Percentiles rank a stretch among this genome's conserved stretches.
Conservation (phyloP, 1,140 invertebrate genomes). For the Scaptomyza pallida region DNA sequence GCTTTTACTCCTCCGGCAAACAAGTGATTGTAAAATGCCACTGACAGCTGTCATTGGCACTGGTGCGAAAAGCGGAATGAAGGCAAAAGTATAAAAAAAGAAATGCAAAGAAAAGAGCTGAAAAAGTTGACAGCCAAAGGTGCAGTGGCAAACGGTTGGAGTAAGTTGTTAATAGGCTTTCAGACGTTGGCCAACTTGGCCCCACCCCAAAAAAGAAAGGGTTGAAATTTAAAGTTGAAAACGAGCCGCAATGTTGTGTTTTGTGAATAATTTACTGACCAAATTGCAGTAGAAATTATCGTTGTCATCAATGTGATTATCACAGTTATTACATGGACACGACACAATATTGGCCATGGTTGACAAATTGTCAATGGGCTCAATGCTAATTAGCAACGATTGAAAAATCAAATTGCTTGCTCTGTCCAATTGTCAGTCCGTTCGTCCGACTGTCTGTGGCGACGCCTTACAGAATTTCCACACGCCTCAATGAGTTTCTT, state of each 20-base stretch:
- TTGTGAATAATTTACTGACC: slow-evolving; percentile 31
- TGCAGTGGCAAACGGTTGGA: slow-evolving; percentile 11
- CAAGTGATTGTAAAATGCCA: slow-evolving; percentile 59
- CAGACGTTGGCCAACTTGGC: slow-evolving; percentile 8
- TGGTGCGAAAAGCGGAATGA: not conserved
- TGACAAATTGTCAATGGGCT: slow-evolving; percentile 68
- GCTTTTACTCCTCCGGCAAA: slow-evolving; percentile 28
- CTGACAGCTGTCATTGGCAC: slow-evolving; percentile 76
- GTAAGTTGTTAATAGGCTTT: slow-evolving; percentile 39
- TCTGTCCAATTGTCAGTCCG: not conserved
- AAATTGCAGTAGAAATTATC: slow-evolving; percentile 23
- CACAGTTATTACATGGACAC: slow-evolving; percentile 55
- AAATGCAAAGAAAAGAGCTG: not conserved
- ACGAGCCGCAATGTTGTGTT: not conserved
- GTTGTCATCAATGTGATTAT: slow-evolving; percentile 56
- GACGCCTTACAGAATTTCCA: slow-evolving; percentile 62
- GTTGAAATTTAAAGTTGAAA: slow-evolving; percentile 12
- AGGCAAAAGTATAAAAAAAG: not conserved
- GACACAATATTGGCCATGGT: slow-evolving; percentile 24
- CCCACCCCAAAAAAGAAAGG: slow-evolving; percentile 14
- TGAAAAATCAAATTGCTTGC: slow-evolving; percentile 74
- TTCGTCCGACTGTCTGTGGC: slow-evolving; percentile 28
- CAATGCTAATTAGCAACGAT: slow-evolving; percentile 74
- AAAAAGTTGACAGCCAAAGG: slow-evolving; percentile 28
- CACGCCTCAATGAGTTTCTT: slow-evolving; percentile 61